Conservation (phyloP, 2,113 vertebrate genomes). For the Sinocyclocheilus rhinocerous region DNA sequence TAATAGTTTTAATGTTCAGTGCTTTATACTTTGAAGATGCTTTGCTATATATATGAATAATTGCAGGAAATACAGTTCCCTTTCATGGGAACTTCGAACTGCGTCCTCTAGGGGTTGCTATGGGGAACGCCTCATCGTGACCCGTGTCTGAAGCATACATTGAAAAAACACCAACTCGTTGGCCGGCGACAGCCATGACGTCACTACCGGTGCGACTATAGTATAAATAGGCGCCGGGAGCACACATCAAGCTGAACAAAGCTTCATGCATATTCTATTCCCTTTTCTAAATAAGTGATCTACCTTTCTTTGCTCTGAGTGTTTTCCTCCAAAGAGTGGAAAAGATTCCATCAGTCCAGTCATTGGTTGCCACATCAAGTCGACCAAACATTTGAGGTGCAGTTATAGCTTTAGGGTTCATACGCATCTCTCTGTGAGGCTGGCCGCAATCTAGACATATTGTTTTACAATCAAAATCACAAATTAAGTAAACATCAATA, state of each 20-base stretch:
- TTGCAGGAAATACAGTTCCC: too few relatives aligned
- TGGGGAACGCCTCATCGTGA: too few relatives aligned
- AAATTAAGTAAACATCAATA: background rate
- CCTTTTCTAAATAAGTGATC: background rate
- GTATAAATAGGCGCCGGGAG: too few relatives aligned
- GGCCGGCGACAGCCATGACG: too few relatives aligned
- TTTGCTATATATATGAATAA: too few relatives aligned
- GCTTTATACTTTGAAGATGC: background rate
- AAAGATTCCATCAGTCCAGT: constrained; percentile 98
- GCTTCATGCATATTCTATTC: background rate
- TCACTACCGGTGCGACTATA: too few relatives aligned
- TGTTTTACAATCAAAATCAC: constrained; percentile 43
- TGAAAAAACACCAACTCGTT: too few relatives aligned
- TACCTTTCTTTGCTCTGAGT: constrained; percentile 91
- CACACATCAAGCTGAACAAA: background rate
- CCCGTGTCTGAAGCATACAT: too few relatives aligned
- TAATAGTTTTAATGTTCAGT: background rate
- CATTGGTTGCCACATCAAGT: constrained; percentile 93
- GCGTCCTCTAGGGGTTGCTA: too few relatives aligned
- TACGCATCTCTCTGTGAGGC: constrained; percentile 94
- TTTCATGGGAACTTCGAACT: too few relatives aligned
- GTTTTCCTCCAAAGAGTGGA: constrained; percentile 94
- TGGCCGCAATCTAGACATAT: constrained; percentile 86
- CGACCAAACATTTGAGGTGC: constrained; percentile 96
- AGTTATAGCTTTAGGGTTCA: constrained; percentile 99